Evolutionary conservation across 2,113 vertebrate genomes (phyloP).

Genomic region (Myocastor coypus): DNA sequence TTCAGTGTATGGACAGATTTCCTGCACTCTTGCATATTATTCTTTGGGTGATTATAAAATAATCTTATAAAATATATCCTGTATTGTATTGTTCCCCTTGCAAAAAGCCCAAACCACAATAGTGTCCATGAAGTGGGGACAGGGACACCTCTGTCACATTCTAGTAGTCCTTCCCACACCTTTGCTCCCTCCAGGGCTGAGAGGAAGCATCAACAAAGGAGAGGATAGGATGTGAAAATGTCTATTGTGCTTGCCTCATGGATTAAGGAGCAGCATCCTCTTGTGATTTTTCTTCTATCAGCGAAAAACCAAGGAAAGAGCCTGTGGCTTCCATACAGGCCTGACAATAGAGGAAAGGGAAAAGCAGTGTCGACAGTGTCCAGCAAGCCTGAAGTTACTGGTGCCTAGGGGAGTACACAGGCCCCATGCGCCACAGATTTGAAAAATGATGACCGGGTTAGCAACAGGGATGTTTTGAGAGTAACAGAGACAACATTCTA

Average conservation of each 20-base stretch:
- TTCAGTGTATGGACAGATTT: too few relatives aligned
- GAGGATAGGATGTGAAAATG: accelerated
- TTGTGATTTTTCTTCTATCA: background rate
- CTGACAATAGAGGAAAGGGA: background rate
- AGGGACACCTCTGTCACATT: background rate
- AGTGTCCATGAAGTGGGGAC: background rate
- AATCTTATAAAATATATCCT: too few relatives aligned
- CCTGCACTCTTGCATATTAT: too few relatives aligned
- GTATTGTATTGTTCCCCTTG: too few relatives aligned
- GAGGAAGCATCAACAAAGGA: background rate
- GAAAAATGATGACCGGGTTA: background rate
- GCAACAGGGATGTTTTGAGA: background rate
- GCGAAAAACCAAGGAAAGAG: background rate
- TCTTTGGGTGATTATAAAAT: too few relatives aligned
- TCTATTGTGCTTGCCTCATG: too few relatives aligned
- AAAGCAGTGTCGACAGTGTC: background rate
- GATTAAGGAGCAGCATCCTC: background rate
- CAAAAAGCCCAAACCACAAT: too few relatives aligned
- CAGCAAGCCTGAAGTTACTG: background rate
- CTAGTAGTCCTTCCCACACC: background rate
- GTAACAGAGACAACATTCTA: background rate
- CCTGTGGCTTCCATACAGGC: background rate
- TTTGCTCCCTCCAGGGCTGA: accelerated
- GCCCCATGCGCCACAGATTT: background rate
- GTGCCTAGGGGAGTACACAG: background rate